A percentile compares a stretch with the other conserved stretches of the same genome.
Conservation (phyloP, 2,888 invertebrate species). For the Aelia acuminata region DNA sequence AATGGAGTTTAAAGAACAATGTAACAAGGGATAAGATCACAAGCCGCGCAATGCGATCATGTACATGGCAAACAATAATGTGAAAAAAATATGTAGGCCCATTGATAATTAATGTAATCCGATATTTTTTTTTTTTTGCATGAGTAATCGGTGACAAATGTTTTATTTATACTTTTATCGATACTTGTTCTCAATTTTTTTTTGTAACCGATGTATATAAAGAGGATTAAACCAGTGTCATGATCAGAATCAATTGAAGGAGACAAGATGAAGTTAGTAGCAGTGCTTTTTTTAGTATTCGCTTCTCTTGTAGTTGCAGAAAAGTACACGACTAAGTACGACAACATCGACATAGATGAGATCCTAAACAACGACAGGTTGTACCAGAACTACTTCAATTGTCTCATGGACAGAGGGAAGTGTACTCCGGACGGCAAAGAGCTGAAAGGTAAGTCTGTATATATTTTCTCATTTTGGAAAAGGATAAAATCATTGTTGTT, state of each 20-base stretch:
- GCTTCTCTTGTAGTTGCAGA: neutral
- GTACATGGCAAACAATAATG: neutral
- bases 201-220: neutral
- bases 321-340: constrained; percentile 65
- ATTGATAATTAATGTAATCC: neutral
- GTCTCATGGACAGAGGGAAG: constrained; percentile 66
- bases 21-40: neutral
- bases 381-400: constrained; percentile 67
- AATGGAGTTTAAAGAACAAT: neutral
- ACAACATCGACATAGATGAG: constrained; percentile 66
- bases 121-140: neutral
- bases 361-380: constrained; percentile 66
- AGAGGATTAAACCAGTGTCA: neutral
- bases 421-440: constrained; percentile 66
- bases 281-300: neutral
- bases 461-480: neutral
- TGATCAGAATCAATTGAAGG: neutral
- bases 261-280: neutral
- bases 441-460: constrained; percentile 65
- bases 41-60: neutral
- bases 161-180: neutral
- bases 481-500: no score
- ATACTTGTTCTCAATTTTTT: no score
- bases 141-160: neutral
- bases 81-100: neutral